phyloP scores from a whole-genome alignment of 2,797 vertebrate genomes.

The Cirrhinus molitorella region DNA sequence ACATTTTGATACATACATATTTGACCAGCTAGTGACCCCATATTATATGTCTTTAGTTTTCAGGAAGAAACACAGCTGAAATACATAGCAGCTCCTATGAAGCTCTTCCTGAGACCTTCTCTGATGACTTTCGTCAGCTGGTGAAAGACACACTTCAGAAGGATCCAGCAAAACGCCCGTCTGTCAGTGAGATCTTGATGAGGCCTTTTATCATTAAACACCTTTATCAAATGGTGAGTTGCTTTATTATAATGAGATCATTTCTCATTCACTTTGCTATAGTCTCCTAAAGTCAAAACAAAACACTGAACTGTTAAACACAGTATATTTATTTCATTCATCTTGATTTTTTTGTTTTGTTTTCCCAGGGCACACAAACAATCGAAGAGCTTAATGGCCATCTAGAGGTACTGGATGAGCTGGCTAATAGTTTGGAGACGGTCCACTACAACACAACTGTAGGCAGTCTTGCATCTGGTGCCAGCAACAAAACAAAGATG shows the following conservation, averaged over 20 bases:
- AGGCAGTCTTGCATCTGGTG: slow-evolving; percentile 65
- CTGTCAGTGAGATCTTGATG: slow-evolving; percentile 14
- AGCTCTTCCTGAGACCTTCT: not conserved
- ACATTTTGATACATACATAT: no score
- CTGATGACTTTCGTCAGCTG: slow-evolving; percentile 26
- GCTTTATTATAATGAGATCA: fast-evolving
- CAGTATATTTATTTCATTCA: not conserved
- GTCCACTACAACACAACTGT: slow-evolving; percentile 55
- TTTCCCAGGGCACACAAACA: slow-evolving; percentile 10
- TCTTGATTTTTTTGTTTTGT: not conserved
- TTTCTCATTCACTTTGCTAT: no score
- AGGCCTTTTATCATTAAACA: slow-evolving; percentile 31
- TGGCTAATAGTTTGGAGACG: slow-evolving; percentile 44
- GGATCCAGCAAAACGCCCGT: not conserved
- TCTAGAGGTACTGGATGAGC: slow-evolving; percentile 6
- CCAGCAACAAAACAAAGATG: slow-evolving; percentile 73
- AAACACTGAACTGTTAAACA: not conserved
- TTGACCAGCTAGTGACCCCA: no score
- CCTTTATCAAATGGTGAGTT: slow-evolving; percentile 32
- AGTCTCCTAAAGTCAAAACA: not conserved
- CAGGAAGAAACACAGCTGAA: not conserved
- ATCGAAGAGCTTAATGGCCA: not conserved
- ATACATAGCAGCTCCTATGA: not conserved
- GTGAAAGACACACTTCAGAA: slow-evolving; percentile 37
- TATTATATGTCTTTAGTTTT: slow-evolving; percentile 10